Evolutionary conservation across 1,140 invertebrate genomes (phyloP).

Genomic region (Gerris buenoi): DNA sequence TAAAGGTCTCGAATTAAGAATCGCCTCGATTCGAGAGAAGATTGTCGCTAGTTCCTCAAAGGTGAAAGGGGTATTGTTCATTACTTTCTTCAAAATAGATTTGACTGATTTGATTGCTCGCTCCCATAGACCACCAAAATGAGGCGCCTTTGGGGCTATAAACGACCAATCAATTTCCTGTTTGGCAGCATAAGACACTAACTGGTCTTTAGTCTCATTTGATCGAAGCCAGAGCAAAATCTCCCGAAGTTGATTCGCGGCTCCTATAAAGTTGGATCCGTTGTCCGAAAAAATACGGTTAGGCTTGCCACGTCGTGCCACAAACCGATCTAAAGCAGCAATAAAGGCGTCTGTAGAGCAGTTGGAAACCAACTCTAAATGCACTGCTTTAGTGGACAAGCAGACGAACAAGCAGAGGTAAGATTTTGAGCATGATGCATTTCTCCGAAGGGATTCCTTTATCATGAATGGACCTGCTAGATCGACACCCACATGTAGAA

Average conservation of each 20-base stretch:
- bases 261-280: conserved; percentile 29
- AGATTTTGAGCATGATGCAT: conserved; percentile 25
- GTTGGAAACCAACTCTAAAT: conserved; percentile 30
- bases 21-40: conserved; percentile 19
- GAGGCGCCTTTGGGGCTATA: conserved; percentile 28
- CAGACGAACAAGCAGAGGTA: conserved; percentile 33
- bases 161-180: conserved; percentile 22
- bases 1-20: conserved; percentile 19
- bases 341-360: conserved; percentile 30
- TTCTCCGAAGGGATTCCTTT: conserved; percentile 20
- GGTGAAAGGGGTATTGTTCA: too few species aligned
- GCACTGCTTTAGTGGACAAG: conserved; percentile 29
- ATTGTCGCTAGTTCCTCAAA: conserved; percentile 18
- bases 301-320: conserved; percentile 1
- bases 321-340: conserved; percentile 23
- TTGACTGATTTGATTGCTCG: too few species aligned
- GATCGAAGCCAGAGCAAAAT: neutral
- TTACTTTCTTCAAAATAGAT: too few species aligned
- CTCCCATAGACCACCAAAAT: too few species aligned
- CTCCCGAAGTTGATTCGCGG: too few species aligned
- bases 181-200: neutral
- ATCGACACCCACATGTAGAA: conserved; percentile 28
- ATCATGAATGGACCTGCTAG: conserved; percentile 30
- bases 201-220: neutral
- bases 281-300: conserved; percentile 27